These are phyloP conservation scores for cat (Felis catus) DNA, from an alignment of 2,113 vertebrate genomes.

Conservation along the genomic window F.catus_Fca126_mat1.0 CM031428.1:25796001-25796500, in stretches of 20 bases:
- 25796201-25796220: neutral
- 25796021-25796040: neutral
- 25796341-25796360: neutral
- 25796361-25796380: neutral
- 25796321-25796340: neutral
- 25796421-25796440: neutral
- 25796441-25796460: neutral
- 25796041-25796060: neutral
- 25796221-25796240: neutral
- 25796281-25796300: neutral
- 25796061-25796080: neutral
- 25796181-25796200: neutral
- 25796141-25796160: neutral
- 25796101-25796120: neutral
- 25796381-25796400: neutral
- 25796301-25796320: neutral
- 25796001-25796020: neutral
- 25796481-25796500: neutral
- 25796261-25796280: neutral
- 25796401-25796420: neutral
- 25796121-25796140: neutral
- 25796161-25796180: neutral
- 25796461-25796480: neutral
- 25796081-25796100: neutral
- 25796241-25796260: neutral